These are phyloP conservation scores for Bombus terrestris DNA, from an alignment of 1,140 invertebrate genomes.

Conservation along the genomic window DNA sequence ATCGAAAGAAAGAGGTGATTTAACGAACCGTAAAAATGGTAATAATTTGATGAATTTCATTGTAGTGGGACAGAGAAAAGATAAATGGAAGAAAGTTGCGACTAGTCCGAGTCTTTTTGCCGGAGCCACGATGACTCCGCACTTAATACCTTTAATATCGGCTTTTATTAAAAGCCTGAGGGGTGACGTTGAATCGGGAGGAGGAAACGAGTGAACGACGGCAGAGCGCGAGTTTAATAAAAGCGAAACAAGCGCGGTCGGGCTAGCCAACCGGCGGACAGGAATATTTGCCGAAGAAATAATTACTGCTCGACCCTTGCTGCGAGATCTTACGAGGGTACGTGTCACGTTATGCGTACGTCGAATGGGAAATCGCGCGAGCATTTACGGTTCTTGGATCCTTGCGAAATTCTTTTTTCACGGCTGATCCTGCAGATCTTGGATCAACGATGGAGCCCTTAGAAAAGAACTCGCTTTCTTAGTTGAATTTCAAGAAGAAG, in stretches of 20 bases:
- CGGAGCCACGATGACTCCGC: conserved; percentile 49
- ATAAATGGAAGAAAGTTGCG: conserved; percentile 44
- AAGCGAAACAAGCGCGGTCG: conserved; percentile 60
- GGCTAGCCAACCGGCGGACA: conserved; percentile 27
- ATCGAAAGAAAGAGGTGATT: too few relatives aligned
- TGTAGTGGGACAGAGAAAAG: not conserved
- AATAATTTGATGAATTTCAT: not conserved
- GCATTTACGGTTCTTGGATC: not conserved
- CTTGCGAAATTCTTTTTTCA: not conserved
- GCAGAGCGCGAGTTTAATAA: conserved; percentile 57
- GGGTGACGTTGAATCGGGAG: not conserved
- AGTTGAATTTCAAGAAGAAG: not conserved
- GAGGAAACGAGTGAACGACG: not conserved
- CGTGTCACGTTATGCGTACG: not conserved
- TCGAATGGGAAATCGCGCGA: not conserved
- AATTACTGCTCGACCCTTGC: conserved; percentile 42
- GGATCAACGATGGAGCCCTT: not conserved
- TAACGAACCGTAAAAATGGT: not conserved
- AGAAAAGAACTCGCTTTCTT: not conserved
- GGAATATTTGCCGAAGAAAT: conserved; percentile 68
- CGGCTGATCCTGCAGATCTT: not conserved
- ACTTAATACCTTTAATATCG: conserved; percentile 70
- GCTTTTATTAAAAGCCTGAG: conserved; percentile 67
- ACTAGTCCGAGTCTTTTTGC: not conserved
- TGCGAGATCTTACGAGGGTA: conserved; percentile 10